phyloP scores from a whole-genome alignment of 2,888 invertebrate species.

The Chaetogeoica ovagalla region DNA sequence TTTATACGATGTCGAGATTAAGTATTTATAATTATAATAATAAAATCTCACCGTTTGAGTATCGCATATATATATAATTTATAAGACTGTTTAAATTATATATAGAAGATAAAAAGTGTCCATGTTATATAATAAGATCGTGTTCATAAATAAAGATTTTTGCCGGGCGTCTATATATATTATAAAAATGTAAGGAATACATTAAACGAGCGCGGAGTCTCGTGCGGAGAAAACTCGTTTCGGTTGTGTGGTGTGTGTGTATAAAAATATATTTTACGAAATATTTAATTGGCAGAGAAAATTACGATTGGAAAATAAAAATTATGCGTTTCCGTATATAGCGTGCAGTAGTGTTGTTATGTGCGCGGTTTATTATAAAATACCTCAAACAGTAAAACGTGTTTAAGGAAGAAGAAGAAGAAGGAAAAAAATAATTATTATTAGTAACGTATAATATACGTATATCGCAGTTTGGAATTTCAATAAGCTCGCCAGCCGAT shows the following conservation, averaged over 20 bases:
- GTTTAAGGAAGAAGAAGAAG: not conserved
- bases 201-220: conserved; percentile 15
- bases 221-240: conserved; percentile 43
- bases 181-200: not conserved
- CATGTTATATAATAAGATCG: conserved; percentile 4
- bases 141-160: conserved; percentile 46
- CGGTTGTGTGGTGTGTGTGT: too few species aligned
- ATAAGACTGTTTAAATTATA: not conserved
- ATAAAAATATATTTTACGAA: conserved; percentile 37
- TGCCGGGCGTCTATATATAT: not conserved
- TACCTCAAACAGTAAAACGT: not conserved
- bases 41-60: not conserved
- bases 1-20: conserved; percentile 38
- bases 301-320: not conserved
- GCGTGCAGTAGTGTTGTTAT: not conserved
- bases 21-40: conserved; percentile 15
- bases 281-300: conserved; percentile 39
- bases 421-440: not conserved
- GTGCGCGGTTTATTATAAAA: not conserved
- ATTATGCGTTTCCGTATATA: not conserved
- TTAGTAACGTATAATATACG: too few species aligned
- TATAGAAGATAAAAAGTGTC: conserved; percentile 9
- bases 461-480: not conserved
- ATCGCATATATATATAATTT: too few species aligned
- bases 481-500: not conserved